Conservation (phyloP, 2,113 vertebrate species). For the Azemiops feae region DNA sequence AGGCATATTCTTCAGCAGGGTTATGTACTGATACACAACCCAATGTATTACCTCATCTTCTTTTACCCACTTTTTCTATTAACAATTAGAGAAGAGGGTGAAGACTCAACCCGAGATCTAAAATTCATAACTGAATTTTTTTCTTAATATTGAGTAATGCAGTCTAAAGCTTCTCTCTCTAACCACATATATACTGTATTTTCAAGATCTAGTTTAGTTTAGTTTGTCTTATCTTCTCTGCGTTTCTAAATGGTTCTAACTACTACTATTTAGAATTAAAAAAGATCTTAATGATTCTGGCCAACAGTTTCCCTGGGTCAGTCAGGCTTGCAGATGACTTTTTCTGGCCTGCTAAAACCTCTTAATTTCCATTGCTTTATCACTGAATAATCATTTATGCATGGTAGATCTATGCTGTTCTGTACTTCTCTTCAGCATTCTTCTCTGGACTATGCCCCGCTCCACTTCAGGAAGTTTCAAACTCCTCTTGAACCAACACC, state of each 20-base stretch:
- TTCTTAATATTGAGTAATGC: not conserved
- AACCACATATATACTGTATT: not conserved
- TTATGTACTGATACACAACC: not conserved
- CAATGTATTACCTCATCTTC: not conserved
- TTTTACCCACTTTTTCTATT: not conserved
- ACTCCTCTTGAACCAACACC: not conserved
- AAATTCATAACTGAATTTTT: not conserved
- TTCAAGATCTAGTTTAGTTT: not conserved
- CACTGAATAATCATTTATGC: not conserved
- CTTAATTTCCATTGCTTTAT: not conserved
- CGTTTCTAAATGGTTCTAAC: not conserved
- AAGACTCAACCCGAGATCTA: not conserved
- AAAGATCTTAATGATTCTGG: not conserved
- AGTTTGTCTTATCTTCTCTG: not conserved
- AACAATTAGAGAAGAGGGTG: not conserved
- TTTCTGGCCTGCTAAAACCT: not conserved
- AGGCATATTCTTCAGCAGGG: not conserved
- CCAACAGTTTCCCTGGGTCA: not conserved
- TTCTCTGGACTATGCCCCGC: not conserved
- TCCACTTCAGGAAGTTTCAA: not conserved
- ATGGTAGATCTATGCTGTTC: not conserved
- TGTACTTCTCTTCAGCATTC: not conserved
- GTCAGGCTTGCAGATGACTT: not conserved
- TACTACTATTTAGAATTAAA: not conserved
- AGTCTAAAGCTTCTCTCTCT: not conserved